These are phyloP conservation scores for Acromyrmex echinatior DNA, from an alignment of 1,140 invertebrate species.

Conservation along the genomic window DNA sequence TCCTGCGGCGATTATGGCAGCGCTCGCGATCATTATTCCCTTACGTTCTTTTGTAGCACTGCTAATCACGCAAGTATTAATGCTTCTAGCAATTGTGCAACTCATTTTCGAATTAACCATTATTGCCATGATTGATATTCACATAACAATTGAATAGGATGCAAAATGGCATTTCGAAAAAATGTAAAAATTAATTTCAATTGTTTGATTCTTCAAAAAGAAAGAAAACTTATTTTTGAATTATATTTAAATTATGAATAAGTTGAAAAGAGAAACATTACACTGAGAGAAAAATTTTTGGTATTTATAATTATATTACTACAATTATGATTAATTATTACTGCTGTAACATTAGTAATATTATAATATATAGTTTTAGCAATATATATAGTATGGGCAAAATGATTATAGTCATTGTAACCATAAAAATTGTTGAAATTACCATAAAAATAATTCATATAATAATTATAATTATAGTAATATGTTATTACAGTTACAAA, in stretches of 20 bases:
- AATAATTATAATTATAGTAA: no score
- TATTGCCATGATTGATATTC: neutral
- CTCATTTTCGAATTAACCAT: constrained; percentile 8
- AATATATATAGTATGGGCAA: no score
- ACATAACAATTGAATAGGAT: neutral
- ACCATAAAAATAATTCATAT: no score
- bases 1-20: constrained; percentile 41
- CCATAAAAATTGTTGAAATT: no score
- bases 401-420: no score
- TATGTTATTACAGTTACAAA: no score
- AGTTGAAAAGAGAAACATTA: neutral
- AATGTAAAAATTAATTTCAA: neutral
- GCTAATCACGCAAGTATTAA: constrained; percentile 32
- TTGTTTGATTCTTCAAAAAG: neutral
- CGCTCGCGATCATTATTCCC: constrained; percentile 32
- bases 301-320: no score
- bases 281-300: no score
- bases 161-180: neutral
- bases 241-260: neutral
- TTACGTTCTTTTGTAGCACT: constrained; percentile 10
- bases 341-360: no score
- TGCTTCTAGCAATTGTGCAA: constrained; percentile 11
- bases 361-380: no score
- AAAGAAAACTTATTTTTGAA: neutral
- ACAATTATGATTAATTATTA: no score